phyloP scores from a whole-genome alignment of 2,113 vertebrate genomes.

The Petrocephalus microphthalmus region DNA sequence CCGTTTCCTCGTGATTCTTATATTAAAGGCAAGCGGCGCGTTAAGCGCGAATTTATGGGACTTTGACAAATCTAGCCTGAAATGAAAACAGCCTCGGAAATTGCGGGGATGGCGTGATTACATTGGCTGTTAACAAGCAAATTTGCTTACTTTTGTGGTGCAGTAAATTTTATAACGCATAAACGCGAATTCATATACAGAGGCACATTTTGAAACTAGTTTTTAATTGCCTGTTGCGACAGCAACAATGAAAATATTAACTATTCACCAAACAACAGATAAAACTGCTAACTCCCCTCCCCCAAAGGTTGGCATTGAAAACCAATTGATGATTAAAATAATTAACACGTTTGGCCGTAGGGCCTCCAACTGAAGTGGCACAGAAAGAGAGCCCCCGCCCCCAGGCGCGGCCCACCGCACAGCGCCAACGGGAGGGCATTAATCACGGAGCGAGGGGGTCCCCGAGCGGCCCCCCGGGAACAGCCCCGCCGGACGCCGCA shows the following conservation, averaged over 20 bases:
- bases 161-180: not conserved
- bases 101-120: not conserved
- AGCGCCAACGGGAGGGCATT: constrained; percentile 55
- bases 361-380: constrained; percentile 47
- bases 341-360: constrained; percentile 54
- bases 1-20: constrained; percentile 12
- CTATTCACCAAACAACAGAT: not conserved
- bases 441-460: constrained; percentile 57
- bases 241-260: not conserved
- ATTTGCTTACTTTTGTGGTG: not conserved
- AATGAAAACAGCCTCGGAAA: not conserved
- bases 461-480: constrained; percentile 39
- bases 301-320: not conserved
- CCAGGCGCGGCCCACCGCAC: constrained; percentile 42
- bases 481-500: constrained; percentile 43
- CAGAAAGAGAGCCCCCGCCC: constrained; percentile 55
- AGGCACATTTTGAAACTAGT: not conserved
- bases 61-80: not conserved
- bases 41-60: constrained; percentile 21
- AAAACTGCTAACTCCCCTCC: not conserved
- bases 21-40: constrained; percentile 17
- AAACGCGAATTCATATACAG: not conserved
- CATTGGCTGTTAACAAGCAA: not conserved
- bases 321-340: constrained; percentile 37
- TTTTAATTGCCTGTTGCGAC: not conserved